Evolutionary conservation across 2,113 vertebrate species (phyloP).

Genomic region (Callospermophilus lateralis): DNA sequence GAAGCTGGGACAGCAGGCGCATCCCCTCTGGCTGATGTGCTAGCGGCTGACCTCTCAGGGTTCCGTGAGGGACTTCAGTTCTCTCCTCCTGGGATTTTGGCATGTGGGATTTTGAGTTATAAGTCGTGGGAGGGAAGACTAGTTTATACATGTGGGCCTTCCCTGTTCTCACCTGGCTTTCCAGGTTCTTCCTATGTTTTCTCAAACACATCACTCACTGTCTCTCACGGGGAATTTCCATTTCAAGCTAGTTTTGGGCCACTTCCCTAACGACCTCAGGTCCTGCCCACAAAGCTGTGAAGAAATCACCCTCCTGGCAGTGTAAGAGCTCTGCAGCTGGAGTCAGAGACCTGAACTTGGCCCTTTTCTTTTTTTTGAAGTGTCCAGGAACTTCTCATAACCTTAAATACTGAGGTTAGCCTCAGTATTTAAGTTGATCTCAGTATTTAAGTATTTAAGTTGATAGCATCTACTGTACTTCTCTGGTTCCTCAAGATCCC

Average conservation of each 20-base stretch:
- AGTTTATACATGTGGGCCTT: background rate
- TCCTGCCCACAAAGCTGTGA: background rate
- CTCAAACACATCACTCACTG: no score
- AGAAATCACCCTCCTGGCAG: background rate
- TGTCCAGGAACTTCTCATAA: background rate
- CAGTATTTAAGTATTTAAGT: background rate
- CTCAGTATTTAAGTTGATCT: no score
- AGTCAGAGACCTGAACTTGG: background rate
- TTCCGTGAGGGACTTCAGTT: no score
- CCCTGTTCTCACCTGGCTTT: no score
- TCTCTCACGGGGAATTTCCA: background rate
- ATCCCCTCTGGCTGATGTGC: background rate
- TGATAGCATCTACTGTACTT: background rate
- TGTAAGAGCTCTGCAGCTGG: accelerated
- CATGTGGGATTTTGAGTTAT: background rate
- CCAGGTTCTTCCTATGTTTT: no score
- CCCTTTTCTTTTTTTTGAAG: background rate
- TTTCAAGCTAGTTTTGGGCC: background rate
- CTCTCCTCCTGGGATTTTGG: background rate
- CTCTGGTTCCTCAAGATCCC: background rate
- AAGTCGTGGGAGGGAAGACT: no score
- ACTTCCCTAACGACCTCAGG: background rate
- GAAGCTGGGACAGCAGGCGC: background rate
- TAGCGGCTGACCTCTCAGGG: no score
- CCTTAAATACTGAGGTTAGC: no score